Evolutionary conservation across 2,797 vertebrate genomes (phyloP).

Genomic region (Anguilla marmorata): DNA sequence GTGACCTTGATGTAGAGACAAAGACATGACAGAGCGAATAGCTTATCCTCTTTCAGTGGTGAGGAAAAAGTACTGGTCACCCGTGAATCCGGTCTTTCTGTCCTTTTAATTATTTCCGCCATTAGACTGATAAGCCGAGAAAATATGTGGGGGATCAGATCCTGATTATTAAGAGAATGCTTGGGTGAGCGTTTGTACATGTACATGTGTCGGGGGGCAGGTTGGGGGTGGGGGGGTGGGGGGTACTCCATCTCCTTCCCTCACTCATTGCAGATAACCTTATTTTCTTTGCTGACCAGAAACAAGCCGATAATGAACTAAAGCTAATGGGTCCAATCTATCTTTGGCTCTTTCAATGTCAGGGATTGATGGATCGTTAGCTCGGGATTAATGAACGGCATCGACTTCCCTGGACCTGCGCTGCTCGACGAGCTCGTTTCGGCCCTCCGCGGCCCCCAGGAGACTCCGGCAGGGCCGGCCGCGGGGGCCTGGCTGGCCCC

Average conservation of each 20-base stretch:
- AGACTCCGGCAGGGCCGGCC: background rate
- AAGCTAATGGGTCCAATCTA: constrained; percentile 6
- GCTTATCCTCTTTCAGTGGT: background rate
- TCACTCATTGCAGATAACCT: constrained; percentile 12
- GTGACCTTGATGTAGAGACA: background rate
- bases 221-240: background rate
- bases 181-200: background rate
- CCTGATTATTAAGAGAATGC: background rate
- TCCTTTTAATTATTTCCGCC: background rate
- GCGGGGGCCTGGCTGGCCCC: background rate
- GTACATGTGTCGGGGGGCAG: background rate
- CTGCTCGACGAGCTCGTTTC: background rate
- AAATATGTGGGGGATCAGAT: background rate
- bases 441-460: background rate
- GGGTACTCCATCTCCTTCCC: background rate
- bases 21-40: background rate
- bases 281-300: background rate
- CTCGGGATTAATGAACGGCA: background rate
- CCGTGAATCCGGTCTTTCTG: background rate
- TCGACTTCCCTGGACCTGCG: background rate
- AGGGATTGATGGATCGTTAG: background rate
- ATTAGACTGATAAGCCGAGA: background rate
- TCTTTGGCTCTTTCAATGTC: background rate
- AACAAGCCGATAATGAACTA: constrained; percentile 20
- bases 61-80: background rate